A percentile compares a stretch with the other conserved stretches of the same genome.
These are phyloP conservation scores for Anoplolepis gracilipes DNA, from an alignment of 1,140 invertebrate species.

Conservation along the genomic window DNA sequence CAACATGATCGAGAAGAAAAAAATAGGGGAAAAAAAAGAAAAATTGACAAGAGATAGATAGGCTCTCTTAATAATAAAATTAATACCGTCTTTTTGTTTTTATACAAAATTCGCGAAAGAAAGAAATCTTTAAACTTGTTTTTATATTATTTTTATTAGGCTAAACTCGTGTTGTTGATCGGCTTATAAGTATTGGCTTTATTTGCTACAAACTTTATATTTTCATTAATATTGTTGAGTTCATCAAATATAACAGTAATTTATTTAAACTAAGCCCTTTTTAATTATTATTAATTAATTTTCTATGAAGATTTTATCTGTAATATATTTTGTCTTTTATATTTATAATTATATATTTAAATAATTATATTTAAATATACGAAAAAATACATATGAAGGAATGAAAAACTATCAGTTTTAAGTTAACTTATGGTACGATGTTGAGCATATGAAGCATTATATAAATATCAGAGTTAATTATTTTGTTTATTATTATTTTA, in stretches of 20 bases:
- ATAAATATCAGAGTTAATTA: not conserved
- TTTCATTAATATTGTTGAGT: not conserved
- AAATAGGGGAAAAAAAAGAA: not conserved
- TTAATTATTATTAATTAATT: not conserved
- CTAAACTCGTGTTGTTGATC: not conserved
- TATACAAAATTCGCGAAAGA: constrained; percentile 1
- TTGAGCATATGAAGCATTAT: no score
- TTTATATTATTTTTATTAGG: not conserved
- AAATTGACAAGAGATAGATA: constrained; percentile 28
- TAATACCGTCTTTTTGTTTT: not conserved
- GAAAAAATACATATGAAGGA: not conserved
- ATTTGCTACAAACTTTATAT: not conserved
- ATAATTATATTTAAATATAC: not conserved
- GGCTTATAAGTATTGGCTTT: not conserved
- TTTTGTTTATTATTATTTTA: no score
- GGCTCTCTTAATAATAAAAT: not conserved
- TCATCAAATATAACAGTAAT: not conserved
- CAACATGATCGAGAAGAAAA: not conserved
- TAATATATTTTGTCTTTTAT: not conserved
- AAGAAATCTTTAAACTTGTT: not conserved
- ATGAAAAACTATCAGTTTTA: not conserved
- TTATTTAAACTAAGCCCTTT: not conserved
- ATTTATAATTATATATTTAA: no score
- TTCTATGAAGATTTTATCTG: not conserved
- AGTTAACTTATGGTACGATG: not conserved